Evolutionary conservation across 2,888 invertebrate species (phyloP).

Genomic region (Drosophila lacicola): DNA sequence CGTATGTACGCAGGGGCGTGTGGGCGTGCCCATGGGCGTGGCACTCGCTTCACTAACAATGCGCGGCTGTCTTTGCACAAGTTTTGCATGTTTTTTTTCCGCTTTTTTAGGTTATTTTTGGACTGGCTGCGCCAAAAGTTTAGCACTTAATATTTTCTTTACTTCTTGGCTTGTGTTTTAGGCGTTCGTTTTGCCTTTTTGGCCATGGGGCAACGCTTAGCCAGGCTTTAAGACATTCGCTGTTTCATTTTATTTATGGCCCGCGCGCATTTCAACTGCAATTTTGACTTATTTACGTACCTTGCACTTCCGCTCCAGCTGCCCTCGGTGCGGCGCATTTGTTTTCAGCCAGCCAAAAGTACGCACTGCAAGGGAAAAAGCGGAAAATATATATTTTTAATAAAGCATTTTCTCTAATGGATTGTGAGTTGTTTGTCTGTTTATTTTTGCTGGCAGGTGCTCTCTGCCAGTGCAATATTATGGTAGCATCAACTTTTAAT

Average conservation of each 20-base stretch:
- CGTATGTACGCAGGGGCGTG: conserved; percentile 5
- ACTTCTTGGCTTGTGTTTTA: conserved; percentile 22
- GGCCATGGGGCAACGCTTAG: conserved; percentile 27
- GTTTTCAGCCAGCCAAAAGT: conserved; percentile 6
- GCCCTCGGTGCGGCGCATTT: conserved; percentile 11
- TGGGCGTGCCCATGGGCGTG: conserved; percentile 35
- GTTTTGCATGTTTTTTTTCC: conserved; percentile 45
- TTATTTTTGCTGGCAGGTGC: not conserved
- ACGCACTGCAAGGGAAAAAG: conserved; percentile 47
- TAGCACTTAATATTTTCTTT: conserved; percentile 65
- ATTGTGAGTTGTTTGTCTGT: not conserved
- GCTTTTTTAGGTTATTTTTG: conserved; percentile 27
- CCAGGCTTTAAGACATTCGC: conserved; percentile 34
- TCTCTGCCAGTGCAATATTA: conserved; percentile 6
- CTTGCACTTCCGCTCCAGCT: conserved; percentile 44
- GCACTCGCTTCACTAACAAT: conserved; percentile 52
- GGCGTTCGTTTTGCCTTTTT: conserved; percentile 23
- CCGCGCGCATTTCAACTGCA: conserved; percentile 49
- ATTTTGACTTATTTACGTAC: conserved; percentile 68
- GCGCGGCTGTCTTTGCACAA: conserved; percentile 45
- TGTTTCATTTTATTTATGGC: conserved; percentile 61
- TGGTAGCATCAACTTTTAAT: not conserved
- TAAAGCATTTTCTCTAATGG: conserved; percentile 30
- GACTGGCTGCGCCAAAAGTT: conserved; percentile 62
- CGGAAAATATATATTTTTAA: conserved; percentile 39